Percentiles rank a stretch among this genome's conserved stretches.
Evolutionary conservation across 2,797 vertebrate species (phyloP).

Genomic region (Hafferia zeledoni): DNA sequence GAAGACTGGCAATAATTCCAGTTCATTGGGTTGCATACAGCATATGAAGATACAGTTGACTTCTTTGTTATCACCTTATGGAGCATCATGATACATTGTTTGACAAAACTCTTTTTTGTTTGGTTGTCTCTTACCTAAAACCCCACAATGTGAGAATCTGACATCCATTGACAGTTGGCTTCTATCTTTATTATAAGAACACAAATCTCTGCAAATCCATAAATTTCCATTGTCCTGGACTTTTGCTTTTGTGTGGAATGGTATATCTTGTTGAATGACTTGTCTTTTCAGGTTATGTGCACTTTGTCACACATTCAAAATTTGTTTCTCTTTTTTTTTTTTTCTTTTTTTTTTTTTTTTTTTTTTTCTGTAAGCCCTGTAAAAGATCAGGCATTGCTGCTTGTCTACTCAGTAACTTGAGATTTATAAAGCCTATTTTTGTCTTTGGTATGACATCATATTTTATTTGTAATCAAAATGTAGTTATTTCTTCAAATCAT

Average conservation of each 20-base stretch:
- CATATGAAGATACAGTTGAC: background rate
- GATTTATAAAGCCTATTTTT: background rate
- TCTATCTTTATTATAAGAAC: background rate
- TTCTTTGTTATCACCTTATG: background rate
- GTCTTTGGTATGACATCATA: background rate
- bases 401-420: background rate
- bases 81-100: background rate
- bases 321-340: background rate
- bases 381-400: background rate
- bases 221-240: background rate
- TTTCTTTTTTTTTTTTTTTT: background rate
- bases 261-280: background rate
- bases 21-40: background rate
- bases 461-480: background rate
- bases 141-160: background rate
- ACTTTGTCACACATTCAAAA: constrained; percentile 18
- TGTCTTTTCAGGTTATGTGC: constrained; percentile 45
- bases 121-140: background rate
- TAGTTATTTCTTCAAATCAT: background rate
- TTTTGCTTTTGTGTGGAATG: background rate
- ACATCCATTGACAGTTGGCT: background rate
- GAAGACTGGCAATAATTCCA: background rate
- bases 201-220: background rate
- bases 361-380: background rate
- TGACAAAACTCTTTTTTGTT: background rate